Evolutionary conservation across 2,888 invertebrate genomes (phyloP), one percentile per base, ranked within the genome.

Genomic region (Eristalis intricaria): DNA sequence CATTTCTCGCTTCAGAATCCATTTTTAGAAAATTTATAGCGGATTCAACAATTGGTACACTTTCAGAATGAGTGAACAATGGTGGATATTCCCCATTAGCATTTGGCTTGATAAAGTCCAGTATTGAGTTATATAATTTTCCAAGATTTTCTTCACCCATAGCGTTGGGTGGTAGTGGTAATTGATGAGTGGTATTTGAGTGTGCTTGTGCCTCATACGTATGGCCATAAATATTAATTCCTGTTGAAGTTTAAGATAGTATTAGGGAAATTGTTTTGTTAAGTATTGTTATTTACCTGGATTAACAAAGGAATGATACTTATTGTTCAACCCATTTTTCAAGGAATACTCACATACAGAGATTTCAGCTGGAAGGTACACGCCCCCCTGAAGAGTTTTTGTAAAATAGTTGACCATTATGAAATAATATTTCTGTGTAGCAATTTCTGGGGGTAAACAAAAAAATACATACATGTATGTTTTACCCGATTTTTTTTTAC

Each of bases 351-450:
- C 91, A 15, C 92, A 91, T 0, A 95, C 86, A 0, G 94, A 93
- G 60, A 95, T 91, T 90, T 95, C 95, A 0, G 94, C 95, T 0
- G 95, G 95, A 19, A 92, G 91, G 89, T 93, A 94, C 1, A 91
- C 81, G 0, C 89, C 90, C 1, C 85, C 89, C 3, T 89, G 89
- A 0, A 88, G 43, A 0, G 90, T 90, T 83, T 91, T 92, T 0
- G 90, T 89, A 64, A 92, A 93, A 71, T 91, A 93, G 26, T 93
- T 93, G 0, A 90, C 92, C 75, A 91, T 90, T 0, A 90, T 89
- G 60, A 93, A 92, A 3, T 90, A 89, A 26, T 91, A 93, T 0
- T 89, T 90, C 3, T 90, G 89, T 0, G 84, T 84, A 22, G 90
- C 90, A n/a, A 92, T 66, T 82, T 91, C 93, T 93, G 76, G 3